Evolutionary conservation across 2,888 invertebrate genomes (phyloP).

Genomic region (Nezara viridula): DNA sequence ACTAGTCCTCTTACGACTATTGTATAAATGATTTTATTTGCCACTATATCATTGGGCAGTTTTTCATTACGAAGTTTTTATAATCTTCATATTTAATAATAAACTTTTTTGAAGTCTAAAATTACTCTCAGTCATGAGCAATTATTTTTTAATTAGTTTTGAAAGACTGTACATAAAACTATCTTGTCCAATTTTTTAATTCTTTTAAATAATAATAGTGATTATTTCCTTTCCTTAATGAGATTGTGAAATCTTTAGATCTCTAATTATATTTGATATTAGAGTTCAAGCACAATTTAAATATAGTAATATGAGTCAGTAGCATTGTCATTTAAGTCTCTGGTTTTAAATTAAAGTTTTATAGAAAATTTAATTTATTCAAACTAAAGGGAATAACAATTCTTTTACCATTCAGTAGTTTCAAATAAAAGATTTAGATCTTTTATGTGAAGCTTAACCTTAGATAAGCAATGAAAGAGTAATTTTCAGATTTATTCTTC

Average conservation of each 20-base stretch:
- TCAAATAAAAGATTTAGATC: constrained; percentile 17
- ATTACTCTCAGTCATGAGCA: constrained; percentile 49
- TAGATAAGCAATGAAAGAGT: constrained; percentile 28
- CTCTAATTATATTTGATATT: not conserved
- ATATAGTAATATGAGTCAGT: not conserved
- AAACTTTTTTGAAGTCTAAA: constrained; percentile 52
- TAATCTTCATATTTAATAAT: constrained; percentile 48
- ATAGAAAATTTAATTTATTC: not conserved
- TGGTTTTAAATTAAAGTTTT: not conserved
- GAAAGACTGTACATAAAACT: constrained; percentile 47
- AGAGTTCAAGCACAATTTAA: constrained; percentile 30
- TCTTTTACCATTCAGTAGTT: constrained; percentile 1
- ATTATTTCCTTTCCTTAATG: not conserved
- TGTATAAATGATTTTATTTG: constrained; percentile 54
- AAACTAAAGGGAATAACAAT: not conserved
- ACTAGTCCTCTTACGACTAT: constrained; percentile 34
- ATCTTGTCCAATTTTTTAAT: not conserved
- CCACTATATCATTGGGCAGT: constrained; percentile 61
- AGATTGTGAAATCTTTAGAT: constrained; percentile 6
- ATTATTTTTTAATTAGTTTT: constrained; percentile 27
- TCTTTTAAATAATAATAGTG: not conserved
- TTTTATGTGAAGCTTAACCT: not conserved
- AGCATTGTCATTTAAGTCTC: not conserved
- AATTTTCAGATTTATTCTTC: constrained; percentile 50
- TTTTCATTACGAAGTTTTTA: constrained; percentile 50